phyloP scores from a whole-genome alignment of 2,888 invertebrate genomes.

The Norana najaformis region DNA sequence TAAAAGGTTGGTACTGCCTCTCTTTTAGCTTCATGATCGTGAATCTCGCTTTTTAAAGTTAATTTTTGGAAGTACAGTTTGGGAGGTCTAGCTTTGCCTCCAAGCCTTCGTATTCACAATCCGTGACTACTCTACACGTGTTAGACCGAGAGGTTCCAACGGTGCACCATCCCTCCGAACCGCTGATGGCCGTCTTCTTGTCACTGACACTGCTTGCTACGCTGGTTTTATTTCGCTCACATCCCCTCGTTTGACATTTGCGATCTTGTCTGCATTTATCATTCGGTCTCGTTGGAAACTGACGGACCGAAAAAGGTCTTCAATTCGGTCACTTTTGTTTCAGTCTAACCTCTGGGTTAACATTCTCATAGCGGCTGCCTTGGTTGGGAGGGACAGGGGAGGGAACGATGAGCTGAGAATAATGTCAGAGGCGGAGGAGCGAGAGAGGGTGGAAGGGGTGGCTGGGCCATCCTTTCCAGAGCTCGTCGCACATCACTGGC shows the following conservation, averaged over 20 bases:
- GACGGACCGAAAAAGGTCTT: background rate
- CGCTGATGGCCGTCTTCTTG: background rate
- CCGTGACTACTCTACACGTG: background rate
- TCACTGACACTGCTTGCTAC: background rate
- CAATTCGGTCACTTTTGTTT: slow-evolving; percentile 10
- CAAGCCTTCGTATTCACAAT: background rate
- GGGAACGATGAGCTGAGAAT: background rate
- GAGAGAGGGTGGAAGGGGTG: background rate
- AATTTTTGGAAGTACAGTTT: background rate
- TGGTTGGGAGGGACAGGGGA: background rate
- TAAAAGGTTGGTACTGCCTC: background rate
- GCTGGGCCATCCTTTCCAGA: slow-evolving; percentile 7
- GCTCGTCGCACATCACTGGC: background rate
- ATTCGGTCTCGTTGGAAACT: slow-evolving; percentile 2
- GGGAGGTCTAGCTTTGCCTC: background rate
- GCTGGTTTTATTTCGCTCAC: background rate
- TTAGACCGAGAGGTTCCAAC: background rate
- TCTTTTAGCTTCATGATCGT: background rate
- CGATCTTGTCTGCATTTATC: background rate
- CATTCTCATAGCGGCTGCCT: background rate
- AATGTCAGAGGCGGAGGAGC: background rate
- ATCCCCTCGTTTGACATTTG: background rate
- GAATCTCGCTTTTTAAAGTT: background rate
- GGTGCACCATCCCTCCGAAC: background rate
- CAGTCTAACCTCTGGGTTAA: slow-evolving; percentile 4